phyloP scores from a whole-genome alignment of 1,140 invertebrate species.

The Macrobrachium nipponense region DNA sequence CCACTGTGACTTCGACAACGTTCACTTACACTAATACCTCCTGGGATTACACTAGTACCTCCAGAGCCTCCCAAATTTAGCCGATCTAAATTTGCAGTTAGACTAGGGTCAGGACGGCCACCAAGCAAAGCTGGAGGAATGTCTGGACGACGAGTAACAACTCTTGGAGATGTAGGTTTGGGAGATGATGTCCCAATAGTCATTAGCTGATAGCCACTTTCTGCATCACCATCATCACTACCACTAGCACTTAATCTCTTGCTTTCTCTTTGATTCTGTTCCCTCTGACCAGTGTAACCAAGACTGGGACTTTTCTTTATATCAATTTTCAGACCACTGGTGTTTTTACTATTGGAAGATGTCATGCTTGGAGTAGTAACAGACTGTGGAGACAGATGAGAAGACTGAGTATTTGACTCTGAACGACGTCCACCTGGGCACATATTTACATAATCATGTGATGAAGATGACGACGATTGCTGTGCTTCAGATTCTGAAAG shows the following conservation, averaged over 20 bases:
- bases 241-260: constrained; percentile 27
- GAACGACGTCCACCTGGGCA: constrained; percentile 46
- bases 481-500: constrained; percentile 24
- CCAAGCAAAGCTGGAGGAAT: constrained; percentile 45
- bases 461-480: background rate
- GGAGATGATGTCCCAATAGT: constrained; percentile 45
- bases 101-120: constrained; percentile 32
- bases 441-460: constrained; percentile 52
- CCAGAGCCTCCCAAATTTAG: constrained; percentile 43
- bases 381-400: constrained; percentile 18
- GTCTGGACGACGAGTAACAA: constrained; percentile 51
- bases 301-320: background rate
- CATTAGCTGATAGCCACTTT: constrained; percentile 53
- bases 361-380: background rate
- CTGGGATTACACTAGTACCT: constrained; percentile 19
- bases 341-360: constrained; percentile 13
- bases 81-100: constrained; percentile 49
- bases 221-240: constrained; percentile 27
- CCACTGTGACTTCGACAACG: constrained; percentile 63
- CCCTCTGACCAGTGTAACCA: constrained; percentile 21
- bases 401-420: background rate
- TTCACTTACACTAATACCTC: constrained; percentile 40
- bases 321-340: constrained; percentile 16
- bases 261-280: constrained; percentile 25
- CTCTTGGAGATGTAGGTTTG: constrained; percentile 39